These are phyloP conservation scores for Yponomeuta malinellus DNA, from an alignment of 2,888 invertebrate genomes.

Conservation along the genomic window DNA sequence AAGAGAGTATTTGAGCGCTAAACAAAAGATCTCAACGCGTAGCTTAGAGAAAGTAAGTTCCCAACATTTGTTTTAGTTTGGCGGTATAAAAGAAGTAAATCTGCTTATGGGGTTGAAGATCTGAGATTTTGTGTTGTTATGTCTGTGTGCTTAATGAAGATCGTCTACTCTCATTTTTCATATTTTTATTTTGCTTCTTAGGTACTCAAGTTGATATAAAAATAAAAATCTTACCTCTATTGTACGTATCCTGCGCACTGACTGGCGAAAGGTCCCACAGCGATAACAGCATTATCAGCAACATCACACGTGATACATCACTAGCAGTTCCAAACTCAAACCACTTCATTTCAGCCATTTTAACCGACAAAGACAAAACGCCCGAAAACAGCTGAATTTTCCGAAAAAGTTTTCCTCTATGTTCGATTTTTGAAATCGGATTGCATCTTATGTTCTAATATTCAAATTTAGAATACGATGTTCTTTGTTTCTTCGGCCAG, in stretches of 20 bases:
- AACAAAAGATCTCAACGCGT: slow-evolving; percentile 19
- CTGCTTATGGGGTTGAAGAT: too few relatives aligned
- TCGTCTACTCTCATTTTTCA: too few relatives aligned
- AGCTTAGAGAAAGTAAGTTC: slow-evolving; percentile 7
- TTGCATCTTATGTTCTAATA: slow-evolving; percentile 34
- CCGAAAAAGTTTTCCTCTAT: slow-evolving; percentile 24
- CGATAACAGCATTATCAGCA: slow-evolving; percentile 52
- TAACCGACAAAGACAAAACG: slow-evolving; percentile 41
- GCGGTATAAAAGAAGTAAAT: background rate
- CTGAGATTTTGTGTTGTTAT: too few relatives aligned
- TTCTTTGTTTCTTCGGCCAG: slow-evolving; percentile 15
- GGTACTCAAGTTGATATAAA: background rate
- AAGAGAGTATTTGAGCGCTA: slow-evolving; percentile 2
- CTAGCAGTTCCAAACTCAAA: slow-evolving; percentile 48
- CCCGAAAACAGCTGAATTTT: slow-evolving; percentile 32
- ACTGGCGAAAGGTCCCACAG: slow-evolving; percentile 51
- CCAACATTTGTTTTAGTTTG: background rate
- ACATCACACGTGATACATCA: slow-evolving; percentile 59
- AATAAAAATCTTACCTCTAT: slow-evolving; percentile 46
- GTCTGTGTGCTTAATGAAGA: background rate
- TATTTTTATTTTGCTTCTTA: too few relatives aligned
- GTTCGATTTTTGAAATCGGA: slow-evolving; percentile 29
- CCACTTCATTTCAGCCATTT: slow-evolving; percentile 65
- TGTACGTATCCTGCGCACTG: slow-evolving; percentile 44
- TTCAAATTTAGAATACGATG: background rate